Base-by-base conservation (phyloP, 2,888 invertebrate species). In the Tortrix viridana region DNA sequence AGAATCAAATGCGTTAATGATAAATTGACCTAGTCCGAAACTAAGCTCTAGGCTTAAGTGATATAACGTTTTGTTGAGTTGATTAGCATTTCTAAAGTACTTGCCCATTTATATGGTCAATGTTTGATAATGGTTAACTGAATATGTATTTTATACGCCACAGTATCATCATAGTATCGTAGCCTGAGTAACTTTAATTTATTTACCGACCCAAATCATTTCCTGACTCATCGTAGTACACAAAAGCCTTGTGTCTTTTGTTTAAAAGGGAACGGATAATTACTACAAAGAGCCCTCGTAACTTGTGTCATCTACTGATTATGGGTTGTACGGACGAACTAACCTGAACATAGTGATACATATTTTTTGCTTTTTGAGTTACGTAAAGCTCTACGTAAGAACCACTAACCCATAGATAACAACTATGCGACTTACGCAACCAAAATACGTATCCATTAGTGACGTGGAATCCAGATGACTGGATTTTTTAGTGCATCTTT, bases 301-400 rank as follows among this genome's bases (percentile, higher is more conserved):
- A 49, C 46, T 55, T 49, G 32, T 49, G 54, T 43, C 22, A 32
- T 14, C 22, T 55, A 32, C 55, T 49, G 57, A 55, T 52, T 38
- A 32, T 20, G 3, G 14, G 37, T 60, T 37, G 49, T 62, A 37
- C 46, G 44, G 38, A 56, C 41, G 37, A 6, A 37, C 26, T 32
- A 50, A 41, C 56, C 18, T 48, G 43, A 62, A 41, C 46, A 23
- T 16, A 19, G 32, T 20, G 37, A 61, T 55, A 62, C 5, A 19
- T 5, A 5, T 38, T 26, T 44, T 52, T 3, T 12, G 32, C 38
- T 41, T 19, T 26, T 26, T 62, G 19, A 12, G 49, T 62, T 62
- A 62, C 56, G 61, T 56, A 61, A 61, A 61, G 7, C 22, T 61
- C 49, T 32, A 56, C 55, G 61, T 56, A 56, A 62, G 44, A 23